Percentiles rank a stretch among this genome's conserved stretches.
Conservation (phyloP, 2,797 vertebrate genomes). For the Arctocebus calabarensis region DNA sequence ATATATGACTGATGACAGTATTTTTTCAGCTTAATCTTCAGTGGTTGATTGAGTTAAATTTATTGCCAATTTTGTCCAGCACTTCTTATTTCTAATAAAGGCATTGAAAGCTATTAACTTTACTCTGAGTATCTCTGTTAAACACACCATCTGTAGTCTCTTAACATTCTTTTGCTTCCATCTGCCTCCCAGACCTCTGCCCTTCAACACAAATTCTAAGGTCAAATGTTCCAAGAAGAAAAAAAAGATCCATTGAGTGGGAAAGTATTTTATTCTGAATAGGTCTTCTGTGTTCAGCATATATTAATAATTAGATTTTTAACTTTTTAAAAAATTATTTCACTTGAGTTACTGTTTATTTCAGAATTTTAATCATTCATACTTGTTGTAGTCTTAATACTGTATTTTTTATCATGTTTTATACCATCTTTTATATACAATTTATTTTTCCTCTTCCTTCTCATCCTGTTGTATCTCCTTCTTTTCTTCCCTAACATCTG, state of each 20-base stretch:
- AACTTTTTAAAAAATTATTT: not conserved
- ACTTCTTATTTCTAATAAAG: not conserved
- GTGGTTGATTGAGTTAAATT: not conserved
- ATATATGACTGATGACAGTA: not conserved
- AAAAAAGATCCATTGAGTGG: not conserved
- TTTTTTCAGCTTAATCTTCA: not conserved
- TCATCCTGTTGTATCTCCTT: not conserved
- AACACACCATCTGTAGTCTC: not conserved
- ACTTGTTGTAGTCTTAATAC: not conserved
- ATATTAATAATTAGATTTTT: not conserved
- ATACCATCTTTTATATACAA: not conserved
- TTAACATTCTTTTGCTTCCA: not conserved
- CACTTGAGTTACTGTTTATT: not conserved
- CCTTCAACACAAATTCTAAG: not conserved
- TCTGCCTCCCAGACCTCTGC: not conserved
- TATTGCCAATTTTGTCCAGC: not conserved
- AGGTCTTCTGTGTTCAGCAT: not conserved
- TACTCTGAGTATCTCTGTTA: not conserved
- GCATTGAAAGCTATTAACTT: not conserved
- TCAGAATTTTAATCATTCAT: not conserved
- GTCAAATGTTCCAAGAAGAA: not conserved
- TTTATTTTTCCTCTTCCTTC: not conserved
- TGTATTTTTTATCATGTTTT: not conserved
- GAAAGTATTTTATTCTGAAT: not conserved
- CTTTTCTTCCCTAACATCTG: not conserved